phyloP scores from a whole-genome alignment of 1,140 invertebrate genomes.

The Arion vulgaris region DNA sequence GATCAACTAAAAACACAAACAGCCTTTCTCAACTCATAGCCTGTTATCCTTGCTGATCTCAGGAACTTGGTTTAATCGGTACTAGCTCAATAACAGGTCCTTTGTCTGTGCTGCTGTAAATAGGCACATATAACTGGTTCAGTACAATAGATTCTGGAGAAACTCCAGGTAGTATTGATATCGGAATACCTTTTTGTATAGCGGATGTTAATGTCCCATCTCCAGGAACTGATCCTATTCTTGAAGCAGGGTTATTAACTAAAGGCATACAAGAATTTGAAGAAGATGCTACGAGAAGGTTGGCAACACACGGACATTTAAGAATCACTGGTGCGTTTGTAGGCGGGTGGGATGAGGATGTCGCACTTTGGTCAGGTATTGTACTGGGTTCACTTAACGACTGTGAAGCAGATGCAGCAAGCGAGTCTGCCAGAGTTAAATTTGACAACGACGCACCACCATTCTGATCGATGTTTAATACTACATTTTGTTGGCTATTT shows the following conservation, averaged over 20 bases:
- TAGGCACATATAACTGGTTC: constrained; percentile 48
- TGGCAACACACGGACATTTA: constrained; percentile 14
- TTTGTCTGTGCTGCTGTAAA: constrained; percentile 48
- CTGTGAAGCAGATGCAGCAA: constrained; percentile 13
- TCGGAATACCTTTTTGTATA: constrained; percentile 43
- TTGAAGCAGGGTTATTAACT: neutral
- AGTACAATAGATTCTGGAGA: constrained; percentile 37
- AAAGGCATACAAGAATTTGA: neutral
- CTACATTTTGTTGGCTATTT: neutral
- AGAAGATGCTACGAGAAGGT: neutral
- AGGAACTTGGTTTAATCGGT: constrained; percentile 40
- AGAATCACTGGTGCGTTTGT: constrained; percentile 1
- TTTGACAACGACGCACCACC: constrained; percentile 14
- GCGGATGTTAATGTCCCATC: constrained; percentile 42
- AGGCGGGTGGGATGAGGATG: neutral
- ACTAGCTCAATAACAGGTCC: constrained; percentile 49
- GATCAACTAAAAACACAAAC: no score
- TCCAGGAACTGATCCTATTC: neutral
- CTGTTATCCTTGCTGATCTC: neutral
- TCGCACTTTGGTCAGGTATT: neutral
- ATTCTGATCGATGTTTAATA: neutral
- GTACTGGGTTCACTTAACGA: neutral
- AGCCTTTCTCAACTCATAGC: neutral
- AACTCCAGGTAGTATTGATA: constrained; percentile 29
- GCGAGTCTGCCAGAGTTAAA: constrained; percentile 8